Percentiles rank a stretch among this genome's conserved stretches.
Conservation (phyloP, 2,888 invertebrate species). For the Trisateles emortualis region DNA sequence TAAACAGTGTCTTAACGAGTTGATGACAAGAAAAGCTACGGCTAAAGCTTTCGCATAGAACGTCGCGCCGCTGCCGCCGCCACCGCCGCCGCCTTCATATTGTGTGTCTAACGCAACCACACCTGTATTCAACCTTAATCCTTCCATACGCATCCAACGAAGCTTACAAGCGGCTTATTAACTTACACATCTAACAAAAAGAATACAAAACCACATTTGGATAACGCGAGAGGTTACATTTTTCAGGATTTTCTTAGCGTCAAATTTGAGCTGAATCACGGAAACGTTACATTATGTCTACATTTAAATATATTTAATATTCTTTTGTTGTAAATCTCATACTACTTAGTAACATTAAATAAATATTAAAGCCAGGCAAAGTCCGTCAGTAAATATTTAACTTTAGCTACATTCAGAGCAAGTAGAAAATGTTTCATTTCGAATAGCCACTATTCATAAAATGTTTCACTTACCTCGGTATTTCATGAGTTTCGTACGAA, state of each 20-base stretch:
- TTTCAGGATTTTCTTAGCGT: not conserved
- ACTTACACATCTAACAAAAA: constrained; percentile 20
- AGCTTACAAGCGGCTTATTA: constrained; percentile 31
- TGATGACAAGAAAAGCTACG: constrained; percentile 63
- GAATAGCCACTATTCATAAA: constrained; percentile 44
- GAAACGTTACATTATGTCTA: constrained; percentile 1
- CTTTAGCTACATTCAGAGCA: constrained; percentile 30
- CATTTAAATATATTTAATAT: constrained; percentile 32
- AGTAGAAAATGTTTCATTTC: constrained; percentile 38
- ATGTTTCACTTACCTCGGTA: constrained; percentile 27
- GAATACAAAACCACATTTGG: constrained; percentile 15
- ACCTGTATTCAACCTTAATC: constrained; percentile 36
- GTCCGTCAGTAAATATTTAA: constrained; percentile 44
- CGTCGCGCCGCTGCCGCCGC: constrained; percentile 3
- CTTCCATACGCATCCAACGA: constrained; percentile 26
- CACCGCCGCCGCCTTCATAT: constrained; percentile 11
- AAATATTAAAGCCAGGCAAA: constrained; percentile 29
- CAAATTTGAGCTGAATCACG: constrained; percentile 17
- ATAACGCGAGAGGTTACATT: constrained; percentile 13
- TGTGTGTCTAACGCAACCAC: constrained; percentile 14
- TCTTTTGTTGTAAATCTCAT: constrained; percentile 56
- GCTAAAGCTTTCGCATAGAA: constrained; percentile 3
- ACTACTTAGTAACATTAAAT: constrained; percentile 42
- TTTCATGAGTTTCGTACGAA: constrained; percentile 27
- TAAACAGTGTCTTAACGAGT: constrained; percentile 75